Conservation (phyloP, 2,797 vertebrate species). For the Hemitrygon akajei region DNA sequence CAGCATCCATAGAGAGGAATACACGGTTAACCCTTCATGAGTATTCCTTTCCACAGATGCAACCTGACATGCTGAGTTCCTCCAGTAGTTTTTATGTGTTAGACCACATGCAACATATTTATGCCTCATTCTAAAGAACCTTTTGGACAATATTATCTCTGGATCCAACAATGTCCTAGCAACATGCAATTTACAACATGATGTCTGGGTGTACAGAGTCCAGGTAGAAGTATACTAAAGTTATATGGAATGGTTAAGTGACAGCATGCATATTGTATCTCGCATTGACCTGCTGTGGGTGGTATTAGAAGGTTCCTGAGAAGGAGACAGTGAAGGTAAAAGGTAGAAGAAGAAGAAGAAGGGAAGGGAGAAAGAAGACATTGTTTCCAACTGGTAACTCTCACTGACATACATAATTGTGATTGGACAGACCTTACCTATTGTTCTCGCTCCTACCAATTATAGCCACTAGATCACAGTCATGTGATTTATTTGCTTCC, state of each 20-base stretch:
- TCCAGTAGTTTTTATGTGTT: no score
- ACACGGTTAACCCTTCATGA: no score
- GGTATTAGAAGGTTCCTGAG: neutral
- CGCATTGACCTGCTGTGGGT: neutral
- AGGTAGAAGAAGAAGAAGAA: neutral
- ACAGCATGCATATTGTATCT: neutral
- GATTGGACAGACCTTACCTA: neutral
- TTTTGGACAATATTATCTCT: no score
- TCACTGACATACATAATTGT: neutral
- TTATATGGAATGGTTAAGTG: neutral
- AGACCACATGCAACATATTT: no score
- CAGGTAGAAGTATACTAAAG: neutral
- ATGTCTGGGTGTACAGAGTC: neutral
- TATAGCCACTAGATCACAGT: neutral
- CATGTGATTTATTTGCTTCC: neutral
- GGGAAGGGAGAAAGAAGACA: neutral
- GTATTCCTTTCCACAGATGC: no score
- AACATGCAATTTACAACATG: neutral
- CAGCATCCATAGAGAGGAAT: no score
- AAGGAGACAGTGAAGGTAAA: neutral
- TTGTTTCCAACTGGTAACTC: neutral
- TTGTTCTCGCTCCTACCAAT: neutral
- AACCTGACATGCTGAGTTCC: no score
- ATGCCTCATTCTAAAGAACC: no score
- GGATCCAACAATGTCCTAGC: no score